Evolutionary conservation across 2,113 vertebrate species (phyloP).

Genomic region (Alethe castanea): DNA sequence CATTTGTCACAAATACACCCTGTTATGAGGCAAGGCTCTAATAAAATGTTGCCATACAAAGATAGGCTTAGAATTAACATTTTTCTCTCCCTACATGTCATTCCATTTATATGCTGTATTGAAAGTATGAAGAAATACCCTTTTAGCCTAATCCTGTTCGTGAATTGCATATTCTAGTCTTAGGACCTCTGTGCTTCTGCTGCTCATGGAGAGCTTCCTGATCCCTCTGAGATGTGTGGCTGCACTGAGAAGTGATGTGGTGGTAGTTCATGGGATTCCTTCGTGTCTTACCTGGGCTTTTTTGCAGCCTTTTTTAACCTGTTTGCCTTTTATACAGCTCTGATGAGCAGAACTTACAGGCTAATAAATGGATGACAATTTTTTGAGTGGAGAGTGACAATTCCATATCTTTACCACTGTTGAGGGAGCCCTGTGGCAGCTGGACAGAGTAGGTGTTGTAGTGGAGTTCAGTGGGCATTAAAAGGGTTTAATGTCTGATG

Average conservation of each 20-base stretch:
- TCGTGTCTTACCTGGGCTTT: rapidly evolving
- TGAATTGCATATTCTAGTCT: background rate
- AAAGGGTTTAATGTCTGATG: background rate
- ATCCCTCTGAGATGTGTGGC: background rate
- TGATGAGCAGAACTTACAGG: background rate
- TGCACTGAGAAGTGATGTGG: background rate
- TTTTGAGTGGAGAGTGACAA: background rate
- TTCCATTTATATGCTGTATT: background rate
- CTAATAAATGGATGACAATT: background rate
- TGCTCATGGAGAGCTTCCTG: background rate
- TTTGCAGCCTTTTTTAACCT: background rate
- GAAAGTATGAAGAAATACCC: background rate
- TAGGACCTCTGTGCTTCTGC: background rate
- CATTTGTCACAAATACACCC: slow-evolving; percentile 9
- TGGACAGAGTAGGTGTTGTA: background rate
- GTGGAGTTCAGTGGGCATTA: background rate
- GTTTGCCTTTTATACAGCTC: background rate
- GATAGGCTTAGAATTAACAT: background rate
- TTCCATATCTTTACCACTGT: background rate
- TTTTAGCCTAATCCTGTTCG: background rate
- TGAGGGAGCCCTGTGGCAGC: background rate
- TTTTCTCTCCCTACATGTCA: background rate
- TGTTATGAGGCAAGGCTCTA: background rate
- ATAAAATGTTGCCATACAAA: background rate
- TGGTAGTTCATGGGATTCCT: background rate